Percentiles rank a stretch among this genome's conserved stretches.
phyloP scores from a whole-genome alignment of 2,797 vertebrate genomes.

The Falco berigora region DNA sequence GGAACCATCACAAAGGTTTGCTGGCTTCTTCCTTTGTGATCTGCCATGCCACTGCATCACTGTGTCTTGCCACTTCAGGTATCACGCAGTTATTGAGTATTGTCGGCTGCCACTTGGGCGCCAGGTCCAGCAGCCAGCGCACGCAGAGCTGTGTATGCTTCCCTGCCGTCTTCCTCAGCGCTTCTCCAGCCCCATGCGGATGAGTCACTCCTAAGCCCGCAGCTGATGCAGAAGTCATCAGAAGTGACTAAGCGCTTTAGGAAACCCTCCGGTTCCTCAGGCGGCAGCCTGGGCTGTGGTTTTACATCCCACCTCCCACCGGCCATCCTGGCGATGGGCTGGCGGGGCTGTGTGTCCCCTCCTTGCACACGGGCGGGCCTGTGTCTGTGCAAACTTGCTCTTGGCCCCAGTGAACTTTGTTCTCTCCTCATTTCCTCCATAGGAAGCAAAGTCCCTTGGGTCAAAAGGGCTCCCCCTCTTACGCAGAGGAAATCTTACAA shows the following conservation, averaged over 20 bases:
- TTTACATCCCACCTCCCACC: not conserved
- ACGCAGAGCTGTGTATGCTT: not conserved
- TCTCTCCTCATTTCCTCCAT: not conserved
- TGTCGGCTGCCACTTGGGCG: not conserved
- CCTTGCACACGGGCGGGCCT: not conserved
- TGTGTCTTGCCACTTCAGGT: not conserved
- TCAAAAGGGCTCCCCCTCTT: not conserved
- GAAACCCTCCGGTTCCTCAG: constrained; percentile 13
- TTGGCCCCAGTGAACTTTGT: not conserved
- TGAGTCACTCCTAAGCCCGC: constrained; percentile 22
- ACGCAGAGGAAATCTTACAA: not conserved
- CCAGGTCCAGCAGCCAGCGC: not conserved
- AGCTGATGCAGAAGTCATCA: not conserved
- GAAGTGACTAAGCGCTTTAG: constrained; percentile 22
- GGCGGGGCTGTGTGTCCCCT: not conserved
- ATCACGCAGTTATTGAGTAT: not conserved
- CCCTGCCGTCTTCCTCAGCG: not conserved
- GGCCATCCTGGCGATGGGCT: not conserved
- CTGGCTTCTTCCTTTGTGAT: not conserved
- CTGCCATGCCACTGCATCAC: not conserved
- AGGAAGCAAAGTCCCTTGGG: not conserved
- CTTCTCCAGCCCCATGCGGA: not conserved
- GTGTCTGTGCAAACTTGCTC: not conserved
- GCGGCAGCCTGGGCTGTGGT: not conserved
- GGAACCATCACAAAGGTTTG: not conserved